Conservation (phyloP, 1,140 invertebrate species). For the Magallana ariakensis region DNA sequence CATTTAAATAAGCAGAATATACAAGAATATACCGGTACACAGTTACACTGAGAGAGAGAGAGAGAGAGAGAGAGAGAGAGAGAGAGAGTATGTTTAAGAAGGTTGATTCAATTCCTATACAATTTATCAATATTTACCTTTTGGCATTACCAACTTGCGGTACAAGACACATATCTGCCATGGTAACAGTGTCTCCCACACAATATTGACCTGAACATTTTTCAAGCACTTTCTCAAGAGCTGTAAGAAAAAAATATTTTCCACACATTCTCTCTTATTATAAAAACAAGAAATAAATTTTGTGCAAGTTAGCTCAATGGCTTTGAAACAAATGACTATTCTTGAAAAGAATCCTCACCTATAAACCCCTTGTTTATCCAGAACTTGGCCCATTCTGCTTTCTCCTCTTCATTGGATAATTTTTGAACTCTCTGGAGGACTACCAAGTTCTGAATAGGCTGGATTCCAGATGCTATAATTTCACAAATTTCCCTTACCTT, state of each 20-base stretch:
- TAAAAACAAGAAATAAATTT: too few species aligned
- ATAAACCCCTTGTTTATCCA: constrained; percentile 94
- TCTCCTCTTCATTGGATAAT: constrained; percentile 66
- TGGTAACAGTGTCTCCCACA: constrained; percentile 94
- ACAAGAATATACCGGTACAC: not conserved
- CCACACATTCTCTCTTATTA: too few species aligned
- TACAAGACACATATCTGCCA: constrained; percentile 95
- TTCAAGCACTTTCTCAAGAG: constrained; percentile 92
- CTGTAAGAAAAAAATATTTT: constrained; percentile 77
- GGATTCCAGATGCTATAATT: constrained; percentile 94
- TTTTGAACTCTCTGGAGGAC: constrained; percentile 80
- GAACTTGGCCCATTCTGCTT: constrained; percentile 89
- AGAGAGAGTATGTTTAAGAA: too few species aligned
- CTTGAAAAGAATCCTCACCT: constrained; percentile 78
- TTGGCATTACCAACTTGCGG: constrained; percentile 95
- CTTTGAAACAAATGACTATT: too few species aligned
- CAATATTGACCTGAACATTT: constrained; percentile 94
- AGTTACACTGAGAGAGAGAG: not conserved
- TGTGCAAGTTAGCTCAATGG: too few species aligned
- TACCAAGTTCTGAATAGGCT: constrained; percentile 95
- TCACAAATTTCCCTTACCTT: constrained; percentile 87
- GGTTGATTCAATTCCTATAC: too few species aligned
- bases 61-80: not conserved
- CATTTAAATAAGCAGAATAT: not conserved
- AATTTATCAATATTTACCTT: constrained; percentile 54